These are phyloP conservation scores for Palloptera scutellata DNA, from an alignment of 2,888 invertebrate genomes.

Conservation along the genomic window DNA sequence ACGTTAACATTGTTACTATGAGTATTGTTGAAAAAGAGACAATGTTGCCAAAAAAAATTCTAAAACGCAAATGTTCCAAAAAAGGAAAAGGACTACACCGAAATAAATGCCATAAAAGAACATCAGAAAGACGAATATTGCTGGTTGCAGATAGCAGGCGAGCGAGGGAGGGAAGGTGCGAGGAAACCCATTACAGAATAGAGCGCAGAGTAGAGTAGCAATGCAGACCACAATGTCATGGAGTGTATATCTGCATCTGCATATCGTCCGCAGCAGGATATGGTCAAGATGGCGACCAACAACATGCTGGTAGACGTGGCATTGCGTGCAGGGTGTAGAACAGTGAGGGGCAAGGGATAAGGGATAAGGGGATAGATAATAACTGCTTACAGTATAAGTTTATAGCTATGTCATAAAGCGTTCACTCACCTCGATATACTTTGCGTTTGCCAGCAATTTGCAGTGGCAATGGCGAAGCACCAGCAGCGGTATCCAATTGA, in stretches of 20 bases:
- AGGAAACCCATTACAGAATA: too few relatives aligned
- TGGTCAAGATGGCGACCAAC: constrained; percentile 53
- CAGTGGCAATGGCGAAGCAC: constrained; percentile 79
- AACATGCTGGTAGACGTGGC: constrained; percentile 28
- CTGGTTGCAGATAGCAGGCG: too few relatives aligned
- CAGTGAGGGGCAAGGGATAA: background rate
- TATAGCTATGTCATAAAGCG: constrained; percentile 52
- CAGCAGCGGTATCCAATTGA: constrained; percentile 76
- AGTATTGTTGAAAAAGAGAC: too few relatives aligned
- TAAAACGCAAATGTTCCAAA: too few relatives aligned
- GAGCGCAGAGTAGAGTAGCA: too few relatives aligned
- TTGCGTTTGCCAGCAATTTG: constrained; percentile 79
- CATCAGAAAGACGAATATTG: too few relatives aligned
- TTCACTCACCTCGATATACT: constrained; percentile 75
- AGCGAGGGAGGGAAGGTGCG: too few relatives aligned
- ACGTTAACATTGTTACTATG: too few relatives aligned
- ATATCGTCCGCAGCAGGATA: constrained; percentile 52
- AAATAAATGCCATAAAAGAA: too few relatives aligned
- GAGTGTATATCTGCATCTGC: constrained; percentile 44
- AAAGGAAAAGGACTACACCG: too few relatives aligned
- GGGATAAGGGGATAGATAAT: background rate
- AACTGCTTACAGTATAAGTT: constrained; percentile 7
- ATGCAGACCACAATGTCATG: background rate
- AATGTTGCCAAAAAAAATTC: too few relatives aligned
- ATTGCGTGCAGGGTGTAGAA: background rate